Conservation (phyloP, 2,888 invertebrate genomes). For the Camptogramma bilineatum region DNA sequence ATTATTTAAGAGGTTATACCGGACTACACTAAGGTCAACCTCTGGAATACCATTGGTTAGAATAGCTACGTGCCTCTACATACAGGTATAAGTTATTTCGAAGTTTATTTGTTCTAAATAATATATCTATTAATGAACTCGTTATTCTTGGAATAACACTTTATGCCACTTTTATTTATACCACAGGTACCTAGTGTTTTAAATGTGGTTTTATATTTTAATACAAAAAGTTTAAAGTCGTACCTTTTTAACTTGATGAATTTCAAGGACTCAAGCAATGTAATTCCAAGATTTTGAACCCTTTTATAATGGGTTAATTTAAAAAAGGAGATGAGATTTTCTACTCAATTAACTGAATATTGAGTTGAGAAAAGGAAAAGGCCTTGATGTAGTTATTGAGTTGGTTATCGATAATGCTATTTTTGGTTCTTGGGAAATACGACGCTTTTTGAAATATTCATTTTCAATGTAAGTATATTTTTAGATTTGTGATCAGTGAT, state of each 20-base stretch:
- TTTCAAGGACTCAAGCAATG: neutral
- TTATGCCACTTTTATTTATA: no score
- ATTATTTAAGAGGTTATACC: no score
- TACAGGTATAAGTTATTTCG: no score
- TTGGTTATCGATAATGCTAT: slow-evolving; percentile 15
- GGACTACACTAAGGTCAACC: no score
- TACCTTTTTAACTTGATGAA: neutral
- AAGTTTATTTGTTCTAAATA: no score
- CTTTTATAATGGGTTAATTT: slow-evolving; percentile 21
- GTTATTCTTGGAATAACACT: no score
- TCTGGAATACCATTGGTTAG: no score
- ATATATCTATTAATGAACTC: no score
- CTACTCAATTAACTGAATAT: slow-evolving; percentile 10
- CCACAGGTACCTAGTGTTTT: no score
- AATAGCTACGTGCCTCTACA: no score
- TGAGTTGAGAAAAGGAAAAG: slow-evolving; percentile 12
- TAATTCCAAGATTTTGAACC: slow-evolving; percentile 8
- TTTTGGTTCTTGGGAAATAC: slow-evolving; percentile 4
- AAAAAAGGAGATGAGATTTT: slow-evolving; percentile 25
- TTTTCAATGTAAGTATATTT: neutral
- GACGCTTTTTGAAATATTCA: neutral
- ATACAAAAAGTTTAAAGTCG: neutral
- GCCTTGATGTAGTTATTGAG: slow-evolving; percentile 11
- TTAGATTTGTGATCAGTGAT: no score
- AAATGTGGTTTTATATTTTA: neutral